Base-by-base conservation (phyloP, 2,113 vertebrate genomes). In the Syngnathus scovelli region DNA sequence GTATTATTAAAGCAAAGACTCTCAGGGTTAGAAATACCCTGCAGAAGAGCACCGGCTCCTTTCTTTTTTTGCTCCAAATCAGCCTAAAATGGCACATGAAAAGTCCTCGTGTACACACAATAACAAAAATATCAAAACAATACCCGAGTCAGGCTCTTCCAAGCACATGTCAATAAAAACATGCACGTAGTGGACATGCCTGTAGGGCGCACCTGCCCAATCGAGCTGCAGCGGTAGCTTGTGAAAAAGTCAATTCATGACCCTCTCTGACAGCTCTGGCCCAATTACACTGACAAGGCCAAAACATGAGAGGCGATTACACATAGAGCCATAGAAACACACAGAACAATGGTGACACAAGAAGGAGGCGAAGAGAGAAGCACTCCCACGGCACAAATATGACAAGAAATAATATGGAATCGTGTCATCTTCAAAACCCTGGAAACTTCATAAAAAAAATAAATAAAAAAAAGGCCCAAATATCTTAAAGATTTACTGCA, bases 201-300 rank as follows among this genome's bases (percentile, higher is more conserved):
- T 78, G 73, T 27, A 49, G 64, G 63, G 67, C 67, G 52, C 68
- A 81, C 71, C 75, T 87, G 71, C 63, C 74, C 59, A 33, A 67
- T 82, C 69, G 36, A 58, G 62, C 58, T 76, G 63, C 58, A 76
- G 70, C 71, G 60, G 58, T 83, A 75, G 67, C 70, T 73, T 76
- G 68, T 27, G 61, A 74, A 70, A 69, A 86, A 86, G 80, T 80
- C 76, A 41, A 83, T 79, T 82, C 81, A 80, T 79, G 80, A 85
- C 68, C 86, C 48, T 75, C 72, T 61, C 81, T 87, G 83, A 87
- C 83, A 88, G 78, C 78, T 76, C 74, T 85, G 83, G 79, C 81
- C 86, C 87, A 83, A 88, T 89, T 88, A 85, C 85, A 86, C 78
- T 88, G 87, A 89, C 85, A 90, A 86, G 85, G 80, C 84, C 72